These are phyloP conservation scores for Gorsachius goisagi DNA, from an alignment of 2,113 vertebrate genomes.

Conservation along the genomic window DNA sequence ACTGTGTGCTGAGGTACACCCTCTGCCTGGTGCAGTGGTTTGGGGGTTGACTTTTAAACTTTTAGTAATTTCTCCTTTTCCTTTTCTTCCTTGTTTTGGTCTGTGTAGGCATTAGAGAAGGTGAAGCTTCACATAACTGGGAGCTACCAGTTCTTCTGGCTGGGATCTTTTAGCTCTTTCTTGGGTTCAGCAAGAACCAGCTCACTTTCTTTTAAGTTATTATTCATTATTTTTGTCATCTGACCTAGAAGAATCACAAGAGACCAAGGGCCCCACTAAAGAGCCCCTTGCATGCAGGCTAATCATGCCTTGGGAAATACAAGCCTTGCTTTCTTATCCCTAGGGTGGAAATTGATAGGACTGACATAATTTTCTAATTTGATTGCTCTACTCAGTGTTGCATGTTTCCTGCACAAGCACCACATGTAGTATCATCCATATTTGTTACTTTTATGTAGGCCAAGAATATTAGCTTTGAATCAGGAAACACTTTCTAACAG, in stretches of 20 bases:
- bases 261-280: neutral
- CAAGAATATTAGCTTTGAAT: neutral
- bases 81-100: neutral
- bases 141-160: neutral
- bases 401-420: neutral
- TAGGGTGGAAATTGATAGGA: neutral
- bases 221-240: neutral
- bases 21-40: neutral
- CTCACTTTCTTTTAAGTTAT: neutral
- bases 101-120: neutral
- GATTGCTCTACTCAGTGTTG: neutral
- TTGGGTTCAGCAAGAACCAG: neutral
- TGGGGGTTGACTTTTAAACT: neutral
- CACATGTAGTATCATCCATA: neutral
- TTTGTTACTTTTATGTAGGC: neutral
- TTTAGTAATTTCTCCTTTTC: neutral
- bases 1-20: neutral
- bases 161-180: neutral
- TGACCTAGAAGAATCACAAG: neutral
- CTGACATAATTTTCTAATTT: neutral
- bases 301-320: neutral
- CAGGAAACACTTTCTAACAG: neutral
- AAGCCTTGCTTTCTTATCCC: neutral
- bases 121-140: neutral
- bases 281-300: neutral